A percentile compares a stretch with the other conserved stretches of the same genome.
These are phyloP conservation scores for Podarcis lilfordi DNA, from an alignment of 2,797 vertebrate species.

Conservation along the genomic window DNA sequence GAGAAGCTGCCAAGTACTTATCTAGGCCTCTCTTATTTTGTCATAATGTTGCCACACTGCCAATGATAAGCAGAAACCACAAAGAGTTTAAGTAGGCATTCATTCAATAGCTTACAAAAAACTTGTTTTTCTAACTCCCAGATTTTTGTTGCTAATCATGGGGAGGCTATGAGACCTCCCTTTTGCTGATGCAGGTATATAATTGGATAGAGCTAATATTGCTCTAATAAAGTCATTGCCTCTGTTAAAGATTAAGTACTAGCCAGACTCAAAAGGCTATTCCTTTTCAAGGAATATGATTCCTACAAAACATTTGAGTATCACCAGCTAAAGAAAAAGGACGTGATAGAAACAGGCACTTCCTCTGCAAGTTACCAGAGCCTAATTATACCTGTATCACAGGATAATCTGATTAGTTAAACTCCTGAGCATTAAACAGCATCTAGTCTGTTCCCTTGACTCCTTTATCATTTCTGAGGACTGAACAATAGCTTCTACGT, in stretches of 20 bases:
- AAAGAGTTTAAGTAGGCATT: background rate
- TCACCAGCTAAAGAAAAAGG: background rate
- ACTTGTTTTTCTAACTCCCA: background rate
- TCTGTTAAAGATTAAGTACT: background rate
- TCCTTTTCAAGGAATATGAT: background rate
- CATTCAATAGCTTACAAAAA: background rate
- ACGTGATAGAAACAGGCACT: background rate
- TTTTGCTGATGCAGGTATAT: background rate
- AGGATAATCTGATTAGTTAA: conserved; percentile 19
- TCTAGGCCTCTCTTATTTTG: background rate
- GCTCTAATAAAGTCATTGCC: background rate
- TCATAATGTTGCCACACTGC: background rate
- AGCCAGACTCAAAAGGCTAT: background rate
- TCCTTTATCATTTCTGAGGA: background rate
- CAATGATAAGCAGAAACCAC: background rate
- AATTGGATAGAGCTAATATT: background rate
- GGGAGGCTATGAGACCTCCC: background rate
- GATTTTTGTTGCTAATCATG: background rate
- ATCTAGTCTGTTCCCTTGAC: background rate
- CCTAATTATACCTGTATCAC: background rate
- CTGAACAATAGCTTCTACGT: background rate
- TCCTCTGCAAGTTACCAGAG: background rate
- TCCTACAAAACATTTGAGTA: background rate
- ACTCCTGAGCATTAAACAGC: conserved; percentile 3
- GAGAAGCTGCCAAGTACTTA: too few species aligned